phyloP scores from a whole-genome alignment of 2,113 vertebrate genomes.

The Mellivora capensis region DNA sequence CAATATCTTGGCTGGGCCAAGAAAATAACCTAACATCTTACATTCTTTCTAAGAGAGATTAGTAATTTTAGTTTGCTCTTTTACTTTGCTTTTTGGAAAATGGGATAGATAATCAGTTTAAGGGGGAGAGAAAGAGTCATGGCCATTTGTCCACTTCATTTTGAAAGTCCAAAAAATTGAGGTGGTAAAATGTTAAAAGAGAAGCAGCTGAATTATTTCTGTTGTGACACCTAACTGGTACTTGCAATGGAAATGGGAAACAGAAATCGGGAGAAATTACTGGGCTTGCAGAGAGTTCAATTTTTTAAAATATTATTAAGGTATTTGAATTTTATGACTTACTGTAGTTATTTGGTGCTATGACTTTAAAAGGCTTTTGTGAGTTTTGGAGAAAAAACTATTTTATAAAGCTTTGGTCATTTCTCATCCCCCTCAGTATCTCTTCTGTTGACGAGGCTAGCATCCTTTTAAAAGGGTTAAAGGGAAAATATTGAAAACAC shows the following conservation, averaged over 20 bases:
- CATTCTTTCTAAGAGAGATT: conserved; percentile 41
- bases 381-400: not conserved
- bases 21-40: conserved; percentile 33
- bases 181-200: conserved; percentile 16
- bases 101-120: not conserved
- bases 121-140: not conserved
- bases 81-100: not conserved
- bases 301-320: not conserved
- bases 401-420: conserved; percentile 13
- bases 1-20: conserved; percentile 21
- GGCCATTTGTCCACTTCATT: conserved; percentile 2
- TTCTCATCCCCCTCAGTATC: not conserved
- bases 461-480: not conserved
- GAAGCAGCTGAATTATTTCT: not conserved
- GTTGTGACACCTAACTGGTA: not conserved
- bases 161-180: conserved; percentile 28
- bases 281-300: not conserved
- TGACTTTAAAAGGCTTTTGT: conserved; percentile 3
- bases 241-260: not conserved
- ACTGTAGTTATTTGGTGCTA: not conserved
- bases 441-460: conserved; percentile 12
- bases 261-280: not conserved
- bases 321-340: conserved; percentile 34
- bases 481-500: not conserved
- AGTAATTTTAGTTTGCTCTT: conserved; percentile 7